Evolutionary conservation across 2,797 vertebrate genomes (phyloP).

Genomic region (Alfaro cultratus): DNA sequence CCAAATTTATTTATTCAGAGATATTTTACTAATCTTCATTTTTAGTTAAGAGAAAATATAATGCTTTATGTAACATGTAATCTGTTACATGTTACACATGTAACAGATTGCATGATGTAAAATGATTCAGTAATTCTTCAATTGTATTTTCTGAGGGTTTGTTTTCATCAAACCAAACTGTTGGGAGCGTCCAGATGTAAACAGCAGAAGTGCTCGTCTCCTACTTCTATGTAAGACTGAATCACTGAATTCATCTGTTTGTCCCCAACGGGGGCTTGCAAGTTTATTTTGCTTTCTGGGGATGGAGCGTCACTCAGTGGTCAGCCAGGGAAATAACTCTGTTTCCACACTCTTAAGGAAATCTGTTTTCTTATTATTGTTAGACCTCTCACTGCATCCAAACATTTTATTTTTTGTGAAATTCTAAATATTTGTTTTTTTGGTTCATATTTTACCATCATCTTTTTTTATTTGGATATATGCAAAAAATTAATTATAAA

Average conservation of each 20-base stretch:
- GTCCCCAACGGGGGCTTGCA: neutral
- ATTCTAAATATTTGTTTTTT: neutral
- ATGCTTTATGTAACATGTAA: neutral
- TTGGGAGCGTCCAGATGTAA: neutral
- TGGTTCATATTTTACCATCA: neutral
- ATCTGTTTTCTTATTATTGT: neutral
- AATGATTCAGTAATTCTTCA: neutral
- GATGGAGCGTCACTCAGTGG: constrained; percentile 59
- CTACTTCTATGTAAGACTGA: neutral
- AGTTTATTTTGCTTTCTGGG: constrained; percentile 26
- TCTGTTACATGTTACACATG: no score
- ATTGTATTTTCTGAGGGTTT: neutral
- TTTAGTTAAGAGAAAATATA: neutral
- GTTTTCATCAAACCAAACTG: neutral
- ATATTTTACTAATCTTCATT: neutral
- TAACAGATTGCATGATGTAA: no score
- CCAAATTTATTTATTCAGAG: neutral
- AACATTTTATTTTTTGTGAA: neutral
- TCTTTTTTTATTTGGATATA: neutral
- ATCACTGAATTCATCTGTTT: neutral
- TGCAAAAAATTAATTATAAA: neutral
- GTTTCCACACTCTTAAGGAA: neutral
- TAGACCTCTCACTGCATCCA: neutral
- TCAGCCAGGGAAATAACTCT: constrained; percentile 24
- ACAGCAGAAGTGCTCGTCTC: neutral